Evolutionary conservation across 2,113 vertebrate species (phyloP), one percentile per base, ranked within the genome.

Genomic region (Entosphenus tridentatus): DNA sequence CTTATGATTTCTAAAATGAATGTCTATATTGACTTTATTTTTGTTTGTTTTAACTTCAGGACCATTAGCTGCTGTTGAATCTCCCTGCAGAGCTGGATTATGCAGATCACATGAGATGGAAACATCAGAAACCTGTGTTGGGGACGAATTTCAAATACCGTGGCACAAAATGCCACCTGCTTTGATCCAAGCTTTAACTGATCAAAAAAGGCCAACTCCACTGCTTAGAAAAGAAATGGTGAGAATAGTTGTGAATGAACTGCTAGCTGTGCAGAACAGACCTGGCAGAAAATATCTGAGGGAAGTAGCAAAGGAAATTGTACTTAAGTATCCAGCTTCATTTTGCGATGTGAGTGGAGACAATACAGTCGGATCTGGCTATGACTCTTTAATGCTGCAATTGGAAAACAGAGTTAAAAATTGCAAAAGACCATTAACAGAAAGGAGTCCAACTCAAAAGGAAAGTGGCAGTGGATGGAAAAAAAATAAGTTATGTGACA

Each of bases 391-490:
- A 68, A 68, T 68, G 67, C 16, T 72, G 68, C 57, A 72, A 68
- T 9, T 69, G 16, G 71, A 70, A 71, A 70, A 70, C 70, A 68
- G 17, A 70, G 62, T 70, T 68, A 54, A 70, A 68, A 70, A 70
- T 70, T 9, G 59, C 67, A 14, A 3, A 2, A 68, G 70, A 18
- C 54, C 17, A 21, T 59, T 56, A 12, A 68, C 67, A 10, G 12
- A 11, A 3, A 14, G 56, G 21, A 21, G 21, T 21, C 21, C 3
- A 21, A 21, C 21, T 21, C 21, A 21, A 21, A 21, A 21, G 21
- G 21, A 21, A 21, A 21, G 21, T 21, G 21, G 21, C 21, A 21
- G 21, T 21, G 21, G 21, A 21, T 21, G 21, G 21, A 55, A 67
- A 70, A 70, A 62, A 70, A 54, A 62, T 56, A 70, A 16, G 39